Percentiles rank a stretch among this genome's conserved stretches.
Conservation (phyloP, 2,888 invertebrate species). For the Scaptomyza tumidula region DNA sequence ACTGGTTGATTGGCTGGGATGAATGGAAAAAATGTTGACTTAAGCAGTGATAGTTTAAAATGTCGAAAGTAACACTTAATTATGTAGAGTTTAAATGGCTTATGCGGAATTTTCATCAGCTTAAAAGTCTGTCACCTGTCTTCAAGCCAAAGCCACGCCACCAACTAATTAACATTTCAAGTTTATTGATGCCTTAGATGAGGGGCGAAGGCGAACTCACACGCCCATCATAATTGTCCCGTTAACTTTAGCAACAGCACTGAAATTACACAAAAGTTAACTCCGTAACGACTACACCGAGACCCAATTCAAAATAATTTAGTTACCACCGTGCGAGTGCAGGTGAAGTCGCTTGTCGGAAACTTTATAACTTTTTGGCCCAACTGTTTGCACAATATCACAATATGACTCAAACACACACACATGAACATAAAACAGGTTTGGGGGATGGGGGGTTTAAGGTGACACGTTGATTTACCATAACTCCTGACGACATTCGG, state of each 20-base stretch:
- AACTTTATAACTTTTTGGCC: slow-evolving; percentile 70
- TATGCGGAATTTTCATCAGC: neutral
- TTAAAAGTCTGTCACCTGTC: slow-evolving; percentile 9
- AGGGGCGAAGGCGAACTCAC: neutral
- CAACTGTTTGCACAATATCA: slow-evolving; percentile 68
- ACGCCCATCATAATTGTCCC: slow-evolving; percentile 42
- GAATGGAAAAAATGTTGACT: slow-evolving; percentile 27
- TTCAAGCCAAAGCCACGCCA: slow-evolving; percentile 1
- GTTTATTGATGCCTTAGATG: slow-evolving; percentile 20
- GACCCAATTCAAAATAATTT: slow-evolving; percentile 71
- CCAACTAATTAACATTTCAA: slow-evolving; percentile 43
- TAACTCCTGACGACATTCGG: slow-evolving; percentile 71
- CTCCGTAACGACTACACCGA: slow-evolving; percentile 5
- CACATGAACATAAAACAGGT: neutral
- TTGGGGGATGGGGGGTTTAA: slow-evolving; percentile 2
- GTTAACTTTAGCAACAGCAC: slow-evolving; percentile 38
- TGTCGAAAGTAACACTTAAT: slow-evolving; percentile 43
- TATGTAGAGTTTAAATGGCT: slow-evolving; percentile 9
- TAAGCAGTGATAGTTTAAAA: slow-evolving; percentile 13
- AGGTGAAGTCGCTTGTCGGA: slow-evolving; percentile 68
- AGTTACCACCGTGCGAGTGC: slow-evolving; percentile 64
- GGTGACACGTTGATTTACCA: slow-evolving; percentile 54
- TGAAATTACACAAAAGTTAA: slow-evolving; percentile 53
- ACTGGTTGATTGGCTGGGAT: slow-evolving; percentile 5
- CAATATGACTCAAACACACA: slow-evolving; percentile 21